Evolutionary conservation across 2,888 invertebrate genomes (phyloP), one percentile per base, ranked within the genome.

Genomic region (Drosophila suboccidentalis): DNA sequence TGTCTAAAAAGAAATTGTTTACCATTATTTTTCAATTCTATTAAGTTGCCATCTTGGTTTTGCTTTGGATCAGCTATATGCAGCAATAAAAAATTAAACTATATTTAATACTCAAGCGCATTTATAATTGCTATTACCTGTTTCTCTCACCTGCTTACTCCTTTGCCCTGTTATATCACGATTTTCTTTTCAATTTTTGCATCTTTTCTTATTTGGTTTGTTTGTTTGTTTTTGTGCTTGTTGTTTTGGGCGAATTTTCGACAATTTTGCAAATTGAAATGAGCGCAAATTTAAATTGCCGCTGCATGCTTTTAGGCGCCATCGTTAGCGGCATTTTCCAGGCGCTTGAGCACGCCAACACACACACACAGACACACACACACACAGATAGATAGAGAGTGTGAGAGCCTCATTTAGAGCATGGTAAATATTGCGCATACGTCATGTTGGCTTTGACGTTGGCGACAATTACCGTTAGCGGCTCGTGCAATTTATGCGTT

Each of bases 281-380:
- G 82, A 71, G 68, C 71, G 73, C 76, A 80, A 88, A 80, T 88
- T 75, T 86, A 88, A 85, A 86, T 88, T 85, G 77, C 65, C 60
- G 73, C 61, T 86, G 87, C 85, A 74, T 85, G 78, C 85, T 85
- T 83, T 82, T 85, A 77, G 79, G 79, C 80, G 75, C 76, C 83
- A 79, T 87, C 83, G 83, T 83, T 83, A 83, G 85, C 74, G 87
- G 83, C 86, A 88, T 84, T 84, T 84, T 88, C 88, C 86, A 88
- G 80, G 80, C 78, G 75, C 82, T 84, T 84, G 84, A 82, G 80
- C 84, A 87, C 75, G 80, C 68, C 72, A 77, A 22, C 71, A 53
- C 60, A 62, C 55, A 36, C 46, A 50, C 58, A 59, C 46, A 50
- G 54, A 59, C 73, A 59, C 59, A 54, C 57, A 10, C 41, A 44